Base-by-base conservation (phyloP, 2,888 invertebrate genomes). In the Strigamia crassipes region DNA sequence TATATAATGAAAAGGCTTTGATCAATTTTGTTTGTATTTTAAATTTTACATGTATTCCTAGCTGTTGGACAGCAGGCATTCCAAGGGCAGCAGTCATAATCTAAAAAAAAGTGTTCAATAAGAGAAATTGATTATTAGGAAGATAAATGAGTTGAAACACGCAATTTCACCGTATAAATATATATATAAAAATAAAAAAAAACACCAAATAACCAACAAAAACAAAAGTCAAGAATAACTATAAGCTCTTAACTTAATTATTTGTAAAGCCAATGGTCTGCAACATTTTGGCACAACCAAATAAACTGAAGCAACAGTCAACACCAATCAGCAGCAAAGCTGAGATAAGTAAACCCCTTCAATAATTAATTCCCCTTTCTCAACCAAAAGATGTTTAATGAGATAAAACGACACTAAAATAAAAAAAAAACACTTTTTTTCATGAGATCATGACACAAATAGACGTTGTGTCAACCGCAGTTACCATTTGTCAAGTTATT, bases 51-150 rank as follows among this genome's bases (percentile, higher is more conserved):
- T 80, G 80, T 80, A 80, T 51, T 46, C 80, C 80, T 80, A 80
- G 80, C 80, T 51, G 61, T 18, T 80, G 80, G 15, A 80, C 51
- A 27, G 80, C 80, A 51, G 80, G 80, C 61, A 56, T 80, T 56
- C 80, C 80, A 46, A 80, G 61, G 61, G 80, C 80, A 56, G 80
- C 80, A 51, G 80, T 80, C 80, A 80, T 80, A 27, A 80, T 56
- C 80, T 80, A 56, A 15, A 27, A 79, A 41, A 78, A 78, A 38
- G 78, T 41, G 78, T 18, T 31, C 31, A 73, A 41, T 38, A 78
- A 23, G 31, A 78, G 78, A 78, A 38, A 73, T 46, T 46, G 61
- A 66, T 66, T 66, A 66, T 66, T 66, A 21, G 46, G 46, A n/a
- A 46, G n/a, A 46, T 46, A n/a, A 13, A 46, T 46, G 46, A 46